Conservation (phyloP, 2,888 invertebrate species). For the Dryocosmus kuriphilus region DNA sequence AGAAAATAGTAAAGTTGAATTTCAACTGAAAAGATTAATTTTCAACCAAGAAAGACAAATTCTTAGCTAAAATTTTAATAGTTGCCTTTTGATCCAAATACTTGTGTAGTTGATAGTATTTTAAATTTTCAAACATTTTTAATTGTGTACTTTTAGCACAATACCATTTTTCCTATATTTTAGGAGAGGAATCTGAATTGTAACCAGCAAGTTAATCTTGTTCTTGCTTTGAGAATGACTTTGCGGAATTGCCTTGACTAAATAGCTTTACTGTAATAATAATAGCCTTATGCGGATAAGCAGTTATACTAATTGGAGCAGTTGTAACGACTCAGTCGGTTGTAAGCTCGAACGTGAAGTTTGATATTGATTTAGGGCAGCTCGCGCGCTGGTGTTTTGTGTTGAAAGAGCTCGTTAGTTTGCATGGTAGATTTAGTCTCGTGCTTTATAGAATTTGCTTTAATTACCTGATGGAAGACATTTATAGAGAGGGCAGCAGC, state of each 20-base stretch:
- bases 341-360: slow-evolving; percentile 10
- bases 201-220: neutral
- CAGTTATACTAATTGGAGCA: slow-evolving; percentile 1
- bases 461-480: slow-evolving; percentile 70
- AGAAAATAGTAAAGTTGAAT: too few relatives aligned
- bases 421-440: slow-evolving; percentile 15
- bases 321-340: neutral
- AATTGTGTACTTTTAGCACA: too few relatives aligned
- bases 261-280: neutral
- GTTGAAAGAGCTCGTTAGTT: slow-evolving; percentile 7
- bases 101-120: too few relatives aligned
- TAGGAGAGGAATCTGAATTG: too few relatives aligned
- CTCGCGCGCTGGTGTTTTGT: neutral
- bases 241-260: neutral
- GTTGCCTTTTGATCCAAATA: too few relatives aligned
- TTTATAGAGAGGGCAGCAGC: slow-evolving; percentile 73
- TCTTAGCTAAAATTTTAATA: too few relatives aligned
- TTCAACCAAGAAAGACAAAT: too few relatives aligned
- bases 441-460: slow-evolving; percentile 6
- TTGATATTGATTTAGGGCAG: slow-evolving; percentile 19
- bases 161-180: too few relatives aligned
- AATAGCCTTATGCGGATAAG: neutral
- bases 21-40: too few relatives aligned
- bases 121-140: too few relatives aligned
- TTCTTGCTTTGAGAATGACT: neutral